phyloP scores from a whole-genome alignment of 92 coral and sea anemone species.

The Virgularia gustaviana region DNA sequence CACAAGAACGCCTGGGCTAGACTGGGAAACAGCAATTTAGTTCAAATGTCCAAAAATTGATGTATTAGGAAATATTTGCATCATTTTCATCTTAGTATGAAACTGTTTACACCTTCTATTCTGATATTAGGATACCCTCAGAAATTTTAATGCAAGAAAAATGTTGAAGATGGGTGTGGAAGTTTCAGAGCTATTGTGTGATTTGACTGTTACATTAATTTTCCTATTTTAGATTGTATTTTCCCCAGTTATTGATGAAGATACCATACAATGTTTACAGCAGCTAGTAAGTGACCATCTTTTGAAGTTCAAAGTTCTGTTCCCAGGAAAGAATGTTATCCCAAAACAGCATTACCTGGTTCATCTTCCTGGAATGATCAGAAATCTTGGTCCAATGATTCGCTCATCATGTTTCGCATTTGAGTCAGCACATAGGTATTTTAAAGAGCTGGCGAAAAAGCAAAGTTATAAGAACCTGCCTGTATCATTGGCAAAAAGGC shows the following conservation, averaged over 20 bases:
- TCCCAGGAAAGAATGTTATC: background rate
- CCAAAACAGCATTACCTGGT: slow-evolving; percentile 21
- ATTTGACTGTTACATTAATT: too few relatives aligned
- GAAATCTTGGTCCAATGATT: background rate
- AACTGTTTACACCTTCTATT: too few relatives aligned
- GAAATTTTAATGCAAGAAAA: too few relatives aligned
- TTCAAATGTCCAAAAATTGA: too few relatives aligned
- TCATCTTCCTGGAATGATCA: background rate
- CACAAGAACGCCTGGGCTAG: too few relatives aligned
- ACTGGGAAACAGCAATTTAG: too few relatives aligned
- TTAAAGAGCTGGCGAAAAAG: slow-evolving; percentile 12
- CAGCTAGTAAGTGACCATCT: slow-evolving; percentile 4
- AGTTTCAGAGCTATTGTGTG: too few relatives aligned
- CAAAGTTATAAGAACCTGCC: slow-evolving; percentile 33
- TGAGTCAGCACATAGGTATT: slow-evolving; percentile 24
- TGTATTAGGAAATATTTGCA: too few relatives aligned
- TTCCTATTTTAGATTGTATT: too few relatives aligned
- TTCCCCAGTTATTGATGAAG: slow-evolving; percentile 6
- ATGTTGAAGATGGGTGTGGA: too few relatives aligned
- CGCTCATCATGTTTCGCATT: slow-evolving; percentile 22
- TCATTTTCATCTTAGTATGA: too few relatives aligned
- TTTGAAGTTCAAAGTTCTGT: slow-evolving; percentile 4
- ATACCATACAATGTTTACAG: slow-evolving; percentile 15
- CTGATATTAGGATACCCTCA: too few relatives aligned
- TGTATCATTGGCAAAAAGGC: slow-evolving; percentile 25